Percentiles rank a stretch among this genome's conserved stretches.
Evolutionary conservation across 2,113 vertebrate species (phyloP).

Genomic region (Holacanthus passer): DNA sequence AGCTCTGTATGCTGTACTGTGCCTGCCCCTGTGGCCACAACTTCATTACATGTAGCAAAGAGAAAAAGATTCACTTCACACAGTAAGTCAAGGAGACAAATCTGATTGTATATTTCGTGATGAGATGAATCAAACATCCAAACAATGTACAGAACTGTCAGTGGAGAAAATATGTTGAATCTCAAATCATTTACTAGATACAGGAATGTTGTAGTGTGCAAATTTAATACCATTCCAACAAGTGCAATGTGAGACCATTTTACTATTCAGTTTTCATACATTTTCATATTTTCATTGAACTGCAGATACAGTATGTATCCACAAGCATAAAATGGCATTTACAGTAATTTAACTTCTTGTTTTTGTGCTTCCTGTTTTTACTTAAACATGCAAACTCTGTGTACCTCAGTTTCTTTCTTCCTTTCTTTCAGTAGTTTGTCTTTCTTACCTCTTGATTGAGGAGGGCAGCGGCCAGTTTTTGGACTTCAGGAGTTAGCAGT

Average conservation of each 20-base stretch:
- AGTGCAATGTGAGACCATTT: background rate
- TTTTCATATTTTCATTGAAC: no score
- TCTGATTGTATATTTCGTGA: background rate
- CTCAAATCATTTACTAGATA: background rate
- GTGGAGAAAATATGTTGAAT: no score
- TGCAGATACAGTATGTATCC: no score
- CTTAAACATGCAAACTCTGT: background rate
- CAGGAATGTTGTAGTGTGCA: background rate
- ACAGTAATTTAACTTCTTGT: no score
- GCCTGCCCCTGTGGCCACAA: background rate
- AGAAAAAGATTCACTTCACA: background rate
- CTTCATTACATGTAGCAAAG: background rate
- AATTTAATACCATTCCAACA: background rate
- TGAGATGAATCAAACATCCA: background rate
- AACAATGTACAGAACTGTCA: no score
- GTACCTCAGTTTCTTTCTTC: background rate
- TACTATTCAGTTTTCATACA: no score
- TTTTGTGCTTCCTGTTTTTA: background rate
- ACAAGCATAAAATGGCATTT: no score
- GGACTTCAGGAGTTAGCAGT: conserved; percentile 91
- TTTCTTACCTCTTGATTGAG: conserved; percentile 94
- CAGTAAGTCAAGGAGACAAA: background rate
- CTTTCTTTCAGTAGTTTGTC: background rate
- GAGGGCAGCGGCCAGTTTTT: conserved; percentile 91
- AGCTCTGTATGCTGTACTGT: conserved; percentile 6